Conservation (phyloP, 2,888 invertebrate genomes). For the Hermaeophaga mercurialis region DNA sequence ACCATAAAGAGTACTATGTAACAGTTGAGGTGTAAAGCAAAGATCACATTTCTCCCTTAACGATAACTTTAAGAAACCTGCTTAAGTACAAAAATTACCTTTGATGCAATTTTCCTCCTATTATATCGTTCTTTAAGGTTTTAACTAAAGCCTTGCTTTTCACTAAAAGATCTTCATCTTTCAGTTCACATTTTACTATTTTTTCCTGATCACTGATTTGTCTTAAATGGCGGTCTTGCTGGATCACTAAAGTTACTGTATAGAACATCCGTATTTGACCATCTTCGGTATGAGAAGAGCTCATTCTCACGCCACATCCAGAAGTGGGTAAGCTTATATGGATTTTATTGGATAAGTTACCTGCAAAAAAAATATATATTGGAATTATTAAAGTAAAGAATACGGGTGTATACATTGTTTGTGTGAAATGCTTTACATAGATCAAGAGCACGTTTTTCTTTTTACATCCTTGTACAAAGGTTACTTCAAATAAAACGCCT, state of each 20-base stretch:
- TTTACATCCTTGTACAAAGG: too few relatives aligned
- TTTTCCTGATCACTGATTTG: slow-evolving; percentile 75
- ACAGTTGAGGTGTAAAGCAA: too few relatives aligned
- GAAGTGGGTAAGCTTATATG: slow-evolving; percentile 64
- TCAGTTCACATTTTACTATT: slow-evolving; percentile 65
- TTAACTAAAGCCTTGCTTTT: slow-evolving; percentile 63
- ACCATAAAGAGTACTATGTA: too few relatives aligned
- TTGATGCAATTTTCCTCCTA: slow-evolving; percentile 35
- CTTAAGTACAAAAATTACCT: too few relatives aligned
- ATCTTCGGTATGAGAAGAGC: slow-evolving; percentile 54
- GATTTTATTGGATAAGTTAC: slow-evolving; percentile 28
- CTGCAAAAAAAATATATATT: slow-evolving; percentile 23
- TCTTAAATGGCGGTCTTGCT: slow-evolving; percentile 75
- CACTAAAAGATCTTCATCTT: slow-evolving; percentile 62
- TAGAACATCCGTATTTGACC: slow-evolving; percentile 64
- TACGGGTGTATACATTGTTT: too few relatives aligned
- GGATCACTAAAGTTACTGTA: slow-evolving; percentile 70
- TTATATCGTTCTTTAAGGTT: slow-evolving; percentile 61
- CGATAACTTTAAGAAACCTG: too few relatives aligned
- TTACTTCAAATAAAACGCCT: too few relatives aligned
- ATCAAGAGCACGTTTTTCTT: too few relatives aligned
- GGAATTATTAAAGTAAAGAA: too few relatives aligned
- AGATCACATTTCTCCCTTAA: too few relatives aligned
- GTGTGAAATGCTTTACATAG: too few relatives aligned
- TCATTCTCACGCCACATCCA: slow-evolving; percentile 73